Evolutionary conservation across 2,888 invertebrate genomes (phyloP), one percentile per base, ranked within the genome.

Genomic region (Lissonota sp.): DNA sequence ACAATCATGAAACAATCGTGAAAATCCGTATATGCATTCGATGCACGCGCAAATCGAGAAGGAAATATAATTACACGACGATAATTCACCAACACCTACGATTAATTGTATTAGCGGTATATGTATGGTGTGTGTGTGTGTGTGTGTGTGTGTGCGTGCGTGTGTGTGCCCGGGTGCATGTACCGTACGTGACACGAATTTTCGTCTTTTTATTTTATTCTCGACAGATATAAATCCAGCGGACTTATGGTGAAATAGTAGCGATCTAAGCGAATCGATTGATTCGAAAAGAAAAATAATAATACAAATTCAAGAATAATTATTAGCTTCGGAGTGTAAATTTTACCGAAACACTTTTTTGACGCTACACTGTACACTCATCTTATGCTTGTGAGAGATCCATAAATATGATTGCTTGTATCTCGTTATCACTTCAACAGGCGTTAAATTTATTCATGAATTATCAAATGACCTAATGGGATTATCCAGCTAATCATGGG

Each of bases 171-270:
- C 69, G 44, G 37, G 44, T 44, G 42, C 39, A 39, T 66, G 14
- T 66, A 55, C 37, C 57, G 40, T 10, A 60, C 67, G 53, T 60
- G 66, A 40, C 26, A 51, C 49, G 51, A 14, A 16, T 53, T 16
- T 67, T 44, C 39, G 40, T 60, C 39, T 66, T 67, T 12, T 55
- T 64, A 40, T 77, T 77, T 58, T 58, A 58, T 37, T 55, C 12
- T 73, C 70, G 69, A 64, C 79, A 79, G 58, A 64, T 87, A 87
- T 88, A 87, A 88, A 87, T 83, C 84, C 85, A 84, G 82, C 75
- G 78, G 84, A 76, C 78, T 73, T 79, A n/a, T n/a, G 77, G 86
- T 85, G 87, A 88, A 82, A 80, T 84, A 82, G 86, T 82, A 76
- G 72, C 84, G 76, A 12, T 53, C 6, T 57, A 57, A 26, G 55